Base-by-base conservation (phyloP, 2,888 invertebrate genomes). In the Oeneis ivallda region DNA sequence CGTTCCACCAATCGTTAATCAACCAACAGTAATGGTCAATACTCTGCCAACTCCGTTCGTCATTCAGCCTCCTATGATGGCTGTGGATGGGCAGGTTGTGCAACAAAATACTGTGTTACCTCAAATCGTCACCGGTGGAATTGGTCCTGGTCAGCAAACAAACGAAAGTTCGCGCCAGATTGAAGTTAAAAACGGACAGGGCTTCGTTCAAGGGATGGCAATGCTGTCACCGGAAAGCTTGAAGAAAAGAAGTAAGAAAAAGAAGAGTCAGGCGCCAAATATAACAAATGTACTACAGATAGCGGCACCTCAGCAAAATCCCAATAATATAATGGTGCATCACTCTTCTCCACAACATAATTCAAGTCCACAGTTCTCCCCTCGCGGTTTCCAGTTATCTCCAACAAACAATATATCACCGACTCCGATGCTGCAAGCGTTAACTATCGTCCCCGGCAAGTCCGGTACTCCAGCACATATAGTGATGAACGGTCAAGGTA, bases 21-120 rank as follows among this genome's bases (percentile, higher is more conserved):
- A 94, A 77, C 95, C 95, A 37, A 95, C 96, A 0, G 96, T 96
- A 0, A 93, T 97, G 6, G 95, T 97, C 1, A 97, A 97, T 78
- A 94, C 96, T 0, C 86, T 97, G 69, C 95, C 95, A 58, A 92
- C 95, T 17, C 96, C 96, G 0, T 95, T 96, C 73, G 94, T 97
- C 7, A 93, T 97, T 52, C 96, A 96, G 76, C 95, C 96, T 0
- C 93, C 95, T 2, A 94, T 96, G 72, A 94, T 96, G 93, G 93
- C 95, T 0, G 94, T 96, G 74, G 96, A 96, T 72, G 95, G 95
- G 0, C 94, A 94, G 82, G 92, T 93, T 7, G 93, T 95, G 34
- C 94, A 95, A 65, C 95, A 95, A 75, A 94, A 94, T 71, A 89
- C 94, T 69, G 94, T 95, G 63, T 85, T 95, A 75, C 95, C 95